Base-by-base conservation (phyloP, 2,113 vertebrate genomes). In the Cnemophilus loriae region DNA sequence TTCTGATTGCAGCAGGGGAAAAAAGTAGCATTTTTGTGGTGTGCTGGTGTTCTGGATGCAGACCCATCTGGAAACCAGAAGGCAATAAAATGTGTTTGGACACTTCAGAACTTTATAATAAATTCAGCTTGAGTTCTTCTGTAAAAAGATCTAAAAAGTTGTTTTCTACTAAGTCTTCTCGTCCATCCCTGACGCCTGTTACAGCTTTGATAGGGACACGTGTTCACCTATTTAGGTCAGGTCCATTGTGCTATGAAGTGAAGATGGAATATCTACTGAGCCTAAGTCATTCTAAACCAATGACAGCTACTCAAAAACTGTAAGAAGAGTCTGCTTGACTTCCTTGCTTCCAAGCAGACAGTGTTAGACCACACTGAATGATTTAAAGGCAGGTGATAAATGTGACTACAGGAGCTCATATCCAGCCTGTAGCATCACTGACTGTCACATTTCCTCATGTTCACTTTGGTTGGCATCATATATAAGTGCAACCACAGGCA, bases 21-120 rank as follows among this genome's bases (percentile, higher is more conserved):
- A 74, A 84, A 84, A 39, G 10, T 39, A 60, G 10, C 83, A 87
- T 95, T 94, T 93, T 92, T 94, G 93, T 93, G 90, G 93, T 88
- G 63, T 90, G 94, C 82, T 93, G 61, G 50, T 65, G 52, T n/a
- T 90, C 68, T 92, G 80, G 65, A 57, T 87, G 30, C n/a, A 82
- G 76, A 91, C 5, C 44, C 50, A 41, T 88, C 88, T 93, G 90
- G 93, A 93, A 95, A 84, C 16, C 64, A 93, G 76, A 90, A 80
- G 37, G 57, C 46, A 87, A 44, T 93, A 92, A 94, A 95, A 95
- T 67, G 22, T 73, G 16, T 88, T 90, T 84, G 73, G 57, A 84
- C 11, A 23, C 75, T 80, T 93, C 83, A 83, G 59, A 91, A 79
- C 46, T 82, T 91, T 42, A 67, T 53, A 35, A 84, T 75, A 89